Evolutionary conservation across 2,797 vertebrate genomes (phyloP).

Genomic region (Enteromius fasciolatus): DNA sequence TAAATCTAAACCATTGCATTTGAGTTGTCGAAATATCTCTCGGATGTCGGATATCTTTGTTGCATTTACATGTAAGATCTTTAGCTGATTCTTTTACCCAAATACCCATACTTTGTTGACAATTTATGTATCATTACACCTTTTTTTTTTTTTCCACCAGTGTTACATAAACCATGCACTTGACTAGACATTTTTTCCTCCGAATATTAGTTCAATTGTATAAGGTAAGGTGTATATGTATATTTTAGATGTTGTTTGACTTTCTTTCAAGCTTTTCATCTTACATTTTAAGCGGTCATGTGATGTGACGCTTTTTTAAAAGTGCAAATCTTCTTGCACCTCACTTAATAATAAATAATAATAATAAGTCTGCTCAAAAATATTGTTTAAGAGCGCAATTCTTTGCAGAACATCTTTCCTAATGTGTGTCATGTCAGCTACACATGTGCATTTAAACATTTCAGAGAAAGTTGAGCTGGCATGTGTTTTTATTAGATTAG

Average conservation of each 20-base stretch:
- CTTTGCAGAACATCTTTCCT: not conserved
- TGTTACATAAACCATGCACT: not conserved
- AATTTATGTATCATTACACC: not conserved
- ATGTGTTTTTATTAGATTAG: not conserved
- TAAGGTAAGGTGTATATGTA: not conserved
- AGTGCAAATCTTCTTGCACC: not conserved
- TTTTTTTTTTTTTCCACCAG: not conserved
- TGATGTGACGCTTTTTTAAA: not conserved
- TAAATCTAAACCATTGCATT: not conserved
- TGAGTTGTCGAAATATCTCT: not conserved
- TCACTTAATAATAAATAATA: too few species aligned
- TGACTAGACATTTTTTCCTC: not conserved
- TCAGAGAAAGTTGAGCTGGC: not conserved
- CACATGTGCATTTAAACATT: not conserved
- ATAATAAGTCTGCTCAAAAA: not conserved
- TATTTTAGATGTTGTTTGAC: not conserved
- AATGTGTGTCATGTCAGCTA: too few species aligned
- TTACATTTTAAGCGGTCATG: not conserved
- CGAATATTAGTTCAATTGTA: not conserved
- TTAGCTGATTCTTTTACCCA: not conserved
- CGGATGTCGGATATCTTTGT: not conserved
- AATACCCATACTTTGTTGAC: not conserved
- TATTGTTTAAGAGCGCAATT: not conserved
- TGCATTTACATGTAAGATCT: not conserved
- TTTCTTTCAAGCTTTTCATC: not conserved